A percentile compares a stretch with the other conserved stretches of the same genome.
Evolutionary conservation across 23 tunicate species (phyloP).

Genomic region (Corella eumyota): DNA sequence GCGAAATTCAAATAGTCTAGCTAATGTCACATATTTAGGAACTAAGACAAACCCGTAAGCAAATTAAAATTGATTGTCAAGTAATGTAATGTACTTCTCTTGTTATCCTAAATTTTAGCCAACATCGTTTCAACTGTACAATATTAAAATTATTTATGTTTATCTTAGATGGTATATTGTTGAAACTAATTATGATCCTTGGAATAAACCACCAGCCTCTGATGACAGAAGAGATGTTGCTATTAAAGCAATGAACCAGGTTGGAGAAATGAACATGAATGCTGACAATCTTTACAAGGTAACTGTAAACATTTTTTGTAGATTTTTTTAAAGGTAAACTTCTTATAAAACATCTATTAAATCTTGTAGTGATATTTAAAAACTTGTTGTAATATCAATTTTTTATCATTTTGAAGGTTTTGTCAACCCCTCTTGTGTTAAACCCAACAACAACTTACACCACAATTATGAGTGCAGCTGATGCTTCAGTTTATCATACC

Average conservation of each 20-base stretch:
- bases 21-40: conserved; percentile 36
- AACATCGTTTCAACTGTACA: too few relatives aligned
- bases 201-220: conserved; percentile 64
- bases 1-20: conserved; percentile 25
- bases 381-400: not conserved
- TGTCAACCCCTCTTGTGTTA: conserved; percentile 48
- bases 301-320: too few relatives aligned
- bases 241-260: conserved; percentile 55
- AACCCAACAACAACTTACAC: conserved; percentile 67
- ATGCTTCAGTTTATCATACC: conserved; percentile 39
- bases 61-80: too few relatives aligned
- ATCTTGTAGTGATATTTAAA: too few relatives aligned
- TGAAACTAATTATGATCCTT: conserved; percentile 93
- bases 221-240: conserved; percentile 88
- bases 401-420: conserved; percentile 32
- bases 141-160: too few relatives aligned
- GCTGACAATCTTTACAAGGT: conserved; percentile 49
- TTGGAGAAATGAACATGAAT: conserved; percentile 40
- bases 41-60: too few relatives aligned
- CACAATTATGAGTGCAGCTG: conserved; percentile 70
- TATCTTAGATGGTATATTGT: conserved; percentile 79
- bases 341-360: too few relatives aligned
- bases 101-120: too few relatives aligned
- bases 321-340: too few relatives aligned
- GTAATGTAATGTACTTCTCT: too few relatives aligned